A percentile compares a stretch with the other conserved stretches of the same genome.
These are phyloP conservation scores for Bombycilla garrulus DNA, from an alignment of 2,113 vertebrate genomes.

Conservation along the genomic window DNA sequence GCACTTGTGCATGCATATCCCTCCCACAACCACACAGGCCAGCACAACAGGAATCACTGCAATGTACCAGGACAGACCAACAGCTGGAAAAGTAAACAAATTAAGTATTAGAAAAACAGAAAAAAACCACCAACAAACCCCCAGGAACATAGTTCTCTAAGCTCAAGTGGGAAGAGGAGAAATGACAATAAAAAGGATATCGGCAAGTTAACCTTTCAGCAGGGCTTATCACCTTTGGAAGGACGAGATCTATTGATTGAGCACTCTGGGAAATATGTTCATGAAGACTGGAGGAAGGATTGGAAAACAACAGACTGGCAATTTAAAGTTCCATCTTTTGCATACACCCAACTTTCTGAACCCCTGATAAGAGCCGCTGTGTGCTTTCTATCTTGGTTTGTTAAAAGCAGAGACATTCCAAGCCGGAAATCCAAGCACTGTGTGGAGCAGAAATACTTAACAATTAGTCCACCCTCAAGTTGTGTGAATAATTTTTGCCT, in stretches of 20 bases:
- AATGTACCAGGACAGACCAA: slow-evolving; percentile 68
- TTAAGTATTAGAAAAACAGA: neutral
- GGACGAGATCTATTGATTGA: neutral
- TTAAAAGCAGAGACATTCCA: neutral
- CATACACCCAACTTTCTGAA: neutral
- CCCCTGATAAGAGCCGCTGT: neutral
- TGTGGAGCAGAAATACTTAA: neutral
- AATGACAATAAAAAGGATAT: neutral
- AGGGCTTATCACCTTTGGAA: neutral
- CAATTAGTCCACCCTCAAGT: neutral
- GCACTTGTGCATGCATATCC: slow-evolving; percentile 63
- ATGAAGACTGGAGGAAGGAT: neutral
- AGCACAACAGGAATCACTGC: slow-evolving; percentile 44
- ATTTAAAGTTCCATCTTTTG: neutral
- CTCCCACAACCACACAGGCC: slow-evolving; percentile 56
- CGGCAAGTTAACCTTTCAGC: slow-evolving; percentile 5
- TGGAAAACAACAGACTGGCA: neutral
- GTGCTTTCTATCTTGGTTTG: neutral
- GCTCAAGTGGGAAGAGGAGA: neutral
- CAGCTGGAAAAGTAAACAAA: slow-evolving; percentile 68
- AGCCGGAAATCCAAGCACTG: neutral
- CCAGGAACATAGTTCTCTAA: neutral
- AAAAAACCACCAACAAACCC: neutral
- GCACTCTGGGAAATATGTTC: neutral
- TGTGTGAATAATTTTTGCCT: neutral